phyloP scores from a whole-genome alignment of 1,140 invertebrate genomes.

The Ostrea edulis region DNA sequence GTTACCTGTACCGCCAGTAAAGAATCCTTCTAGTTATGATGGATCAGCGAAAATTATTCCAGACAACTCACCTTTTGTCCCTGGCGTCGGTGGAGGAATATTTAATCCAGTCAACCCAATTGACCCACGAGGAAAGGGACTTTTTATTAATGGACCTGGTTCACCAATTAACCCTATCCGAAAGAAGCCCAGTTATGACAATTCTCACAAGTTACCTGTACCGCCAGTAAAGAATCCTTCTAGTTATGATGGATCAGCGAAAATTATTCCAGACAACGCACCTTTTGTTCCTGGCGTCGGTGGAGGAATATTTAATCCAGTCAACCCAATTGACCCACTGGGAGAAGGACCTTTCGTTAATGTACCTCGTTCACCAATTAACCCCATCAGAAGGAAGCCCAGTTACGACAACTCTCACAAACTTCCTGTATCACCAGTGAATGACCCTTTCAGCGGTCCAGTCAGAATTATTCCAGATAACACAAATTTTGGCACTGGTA shows the following conservation, averaged over 20 bases:
- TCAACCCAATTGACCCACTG: not conserved
- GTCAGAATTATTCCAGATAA: not conserved
- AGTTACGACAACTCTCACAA: constrained; percentile 1
- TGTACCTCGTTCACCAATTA: not conserved
- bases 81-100: not conserved
- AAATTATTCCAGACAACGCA: not conserved
- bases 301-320: not conserved
- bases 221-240: not conserved
- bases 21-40: not conserved
- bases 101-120: not conserved
- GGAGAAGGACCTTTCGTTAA: not conserved
- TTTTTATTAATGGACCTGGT: not conserved
- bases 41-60: not conserved
- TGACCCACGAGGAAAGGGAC: too few relatives aligned
- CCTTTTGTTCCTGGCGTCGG: not conserved
- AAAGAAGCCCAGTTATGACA: not conserved
- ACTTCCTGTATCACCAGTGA: not conserved
- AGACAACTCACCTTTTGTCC: not conserved
- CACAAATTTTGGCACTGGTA: not conserved
- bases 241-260: not conserved
- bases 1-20: not conserved
- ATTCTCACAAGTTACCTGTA: not conserved
- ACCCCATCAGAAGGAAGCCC: not conserved
- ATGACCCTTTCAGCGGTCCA: not conserved
- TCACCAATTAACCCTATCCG: not conserved